Evolutionary conservation across 2,113 vertebrate species (phyloP).

Genomic region (Saiga tatarica): DNA sequence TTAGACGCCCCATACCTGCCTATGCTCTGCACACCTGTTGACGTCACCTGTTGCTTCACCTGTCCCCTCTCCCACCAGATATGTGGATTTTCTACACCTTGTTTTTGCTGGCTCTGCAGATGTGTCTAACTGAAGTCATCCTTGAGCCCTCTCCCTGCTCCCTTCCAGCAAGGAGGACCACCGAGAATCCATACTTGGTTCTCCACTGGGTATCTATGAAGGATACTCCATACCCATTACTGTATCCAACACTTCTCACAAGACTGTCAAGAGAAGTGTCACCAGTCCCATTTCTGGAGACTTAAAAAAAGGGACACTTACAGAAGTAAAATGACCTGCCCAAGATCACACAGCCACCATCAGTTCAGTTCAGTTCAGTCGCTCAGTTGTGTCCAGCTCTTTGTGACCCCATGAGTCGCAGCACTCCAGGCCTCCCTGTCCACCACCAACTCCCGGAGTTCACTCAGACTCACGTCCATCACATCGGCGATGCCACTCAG

Average conservation of each 20-base stretch:
- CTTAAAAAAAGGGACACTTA: background rate
- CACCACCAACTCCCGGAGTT: no score
- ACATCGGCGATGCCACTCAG: no score
- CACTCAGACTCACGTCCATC: no score
- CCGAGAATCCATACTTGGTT: background rate
- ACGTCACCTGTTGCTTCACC: no score
- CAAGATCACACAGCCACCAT: background rate
- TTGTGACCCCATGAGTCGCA: no score
- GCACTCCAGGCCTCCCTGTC: no score
- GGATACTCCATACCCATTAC: no score
- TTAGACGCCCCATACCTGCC: background rate
- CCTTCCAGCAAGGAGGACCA: background rate
- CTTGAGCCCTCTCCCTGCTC: rapidly evolving
- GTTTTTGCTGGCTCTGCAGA: background rate
- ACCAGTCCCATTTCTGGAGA: no score
- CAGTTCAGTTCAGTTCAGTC: no score
- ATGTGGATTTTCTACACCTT: background rate
- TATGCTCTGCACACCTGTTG: background rate
- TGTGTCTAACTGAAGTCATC: background rate
- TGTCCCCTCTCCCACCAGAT: background rate
- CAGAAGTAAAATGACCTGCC: background rate
- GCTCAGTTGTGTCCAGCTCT: no score
- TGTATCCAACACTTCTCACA: background rate
- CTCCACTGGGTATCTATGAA: background rate
- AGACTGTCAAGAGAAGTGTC: background rate